Evolutionary conservation across 2,113 vertebrate species (phyloP), one percentile per base, ranked within the genome.

Genomic region (Anas platyrhynchos): DNA sequence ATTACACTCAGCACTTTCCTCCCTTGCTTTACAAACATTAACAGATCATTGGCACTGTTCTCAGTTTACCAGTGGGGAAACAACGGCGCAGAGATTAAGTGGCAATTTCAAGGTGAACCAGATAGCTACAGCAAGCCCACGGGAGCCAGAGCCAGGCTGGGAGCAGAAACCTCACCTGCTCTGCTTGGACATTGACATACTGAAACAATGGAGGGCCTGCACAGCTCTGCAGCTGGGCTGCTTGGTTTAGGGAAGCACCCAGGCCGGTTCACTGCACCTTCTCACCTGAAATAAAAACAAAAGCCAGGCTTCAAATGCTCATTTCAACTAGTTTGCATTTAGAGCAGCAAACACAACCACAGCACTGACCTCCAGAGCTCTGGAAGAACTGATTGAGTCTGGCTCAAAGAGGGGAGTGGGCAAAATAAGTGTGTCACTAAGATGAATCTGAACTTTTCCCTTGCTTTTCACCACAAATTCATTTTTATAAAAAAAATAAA

Each of bases 381-480:
- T 62, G 86, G 79, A 87, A 95, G 50, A 52, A 6, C 76, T 95
- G 84, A 41, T 54, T 82, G 59, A 58, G 66, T 85, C 26, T 92
- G 71, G 31, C 32, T 82, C 43, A 16, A 66, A 87, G 38, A 88
- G 63, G 34, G 86, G 16, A 58, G 72, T 68, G 76, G 86, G 91
- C 65, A 96, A 84, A 94, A 36, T 66, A 71, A 71, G 2, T n/a
- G 44, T 74, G 69, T 92, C 46, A 11, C n/a, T 68, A 32, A 66
- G 8, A 0, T 50, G 13, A 62, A 44, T 8, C 15, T 0, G 8
- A 55, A 43, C 2, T 48, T 87, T n/a, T 8, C 85, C 80, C 59
- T 93, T 91, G 61, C 61, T 76, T 68, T 92, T 95, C 94, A 96
- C 93, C 90, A 84, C 54, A 32, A 80, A 76, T 83, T 96, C 66